Evolutionary conservation across 2,113 vertebrate species (phyloP), one percentile per base, ranked within the genome.

Genomic region (Ifrita kowaldi): DNA sequence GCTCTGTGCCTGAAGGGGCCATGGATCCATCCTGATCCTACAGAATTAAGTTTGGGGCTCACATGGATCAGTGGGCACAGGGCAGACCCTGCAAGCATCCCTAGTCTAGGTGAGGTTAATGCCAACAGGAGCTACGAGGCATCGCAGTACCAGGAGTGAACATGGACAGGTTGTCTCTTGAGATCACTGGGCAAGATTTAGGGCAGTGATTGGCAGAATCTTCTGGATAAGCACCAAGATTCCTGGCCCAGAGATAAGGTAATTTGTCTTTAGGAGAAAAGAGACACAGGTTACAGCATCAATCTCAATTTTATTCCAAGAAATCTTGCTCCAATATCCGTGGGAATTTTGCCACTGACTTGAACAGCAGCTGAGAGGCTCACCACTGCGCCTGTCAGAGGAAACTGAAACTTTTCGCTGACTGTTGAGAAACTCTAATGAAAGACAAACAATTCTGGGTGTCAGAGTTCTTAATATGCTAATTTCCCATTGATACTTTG

Each of bases 141-240:
- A 2, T 19, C 0, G 0, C 1, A 0, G 9, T n/a, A 59, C 11
- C 21, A 44, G 41, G 32, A 90, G 13, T 39, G n/a, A 42, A 22
- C 10, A 35, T 0, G 6, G 22, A 7, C 44, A 39, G 7, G 14
- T 6, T 73, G 9, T 50, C 16, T 63, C 42, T 44, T 13, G 27
- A 70, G 23, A 24, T 3, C 3, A 0, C 26, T 57, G 41, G 41
- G 23, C 5, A 74, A 86, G 55, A 77, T 27, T 56, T 42, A 78
- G 35, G 30, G 10, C 28, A 37, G 68, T 26, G 37, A 13, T 22
- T 73, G 15, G 10, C 47, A 91, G 20, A 8, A 4, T 35, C 42
- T 81, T 41, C 22, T 71, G 49, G 3, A 39, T 52, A 26, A 94
- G 2, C 27, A 27, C 16, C 37, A 71, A 71, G 30, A 71, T 55